Percentiles rank a stretch among this genome's conserved stretches.
These are phyloP conservation scores for Blastomussa wellsi DNA, from an alignment of 92 coral and sea anemone genomes.

Conservation along the genomic window DNA sequence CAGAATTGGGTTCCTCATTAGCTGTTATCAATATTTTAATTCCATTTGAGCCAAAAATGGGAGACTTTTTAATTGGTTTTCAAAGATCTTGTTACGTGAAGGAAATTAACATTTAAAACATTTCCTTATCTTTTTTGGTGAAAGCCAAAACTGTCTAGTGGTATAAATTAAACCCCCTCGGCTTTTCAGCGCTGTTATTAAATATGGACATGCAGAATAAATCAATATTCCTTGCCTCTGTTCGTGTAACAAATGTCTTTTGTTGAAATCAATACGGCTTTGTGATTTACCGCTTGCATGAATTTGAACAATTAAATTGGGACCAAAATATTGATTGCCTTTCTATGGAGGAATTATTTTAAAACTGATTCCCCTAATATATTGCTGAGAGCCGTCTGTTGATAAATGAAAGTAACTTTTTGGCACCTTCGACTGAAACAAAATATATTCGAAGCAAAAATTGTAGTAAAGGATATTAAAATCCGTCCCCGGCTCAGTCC, in stretches of 20 bases:
- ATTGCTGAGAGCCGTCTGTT: not conserved
- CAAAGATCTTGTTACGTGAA: not conserved
- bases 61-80: not conserved
- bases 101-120: not conserved
- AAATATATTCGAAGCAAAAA: not conserved
- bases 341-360: not conserved
- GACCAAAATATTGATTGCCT: constrained; percentile 5
- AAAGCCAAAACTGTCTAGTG: not conserved
- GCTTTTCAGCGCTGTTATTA: not conserved
- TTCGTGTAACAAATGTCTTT: constrained; percentile 6
- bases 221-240: not conserved
- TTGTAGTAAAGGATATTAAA: not conserved
- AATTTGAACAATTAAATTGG: constrained; percentile 5
- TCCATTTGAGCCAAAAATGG: not conserved
- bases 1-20: not conserved
- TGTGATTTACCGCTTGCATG: constrained; percentile 24
- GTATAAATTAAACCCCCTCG: not conserved
- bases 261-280: constrained; percentile 1
- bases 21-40: constrained; percentile 3
- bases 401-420: no score
- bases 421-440: not conserved
- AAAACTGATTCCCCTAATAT: not conserved
- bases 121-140: not conserved
- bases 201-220: not conserved
- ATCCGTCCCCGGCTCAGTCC: not conserved